Conservation (phyloP, 2,888 invertebrate species). For the Muschampia plurimacula region DNA sequence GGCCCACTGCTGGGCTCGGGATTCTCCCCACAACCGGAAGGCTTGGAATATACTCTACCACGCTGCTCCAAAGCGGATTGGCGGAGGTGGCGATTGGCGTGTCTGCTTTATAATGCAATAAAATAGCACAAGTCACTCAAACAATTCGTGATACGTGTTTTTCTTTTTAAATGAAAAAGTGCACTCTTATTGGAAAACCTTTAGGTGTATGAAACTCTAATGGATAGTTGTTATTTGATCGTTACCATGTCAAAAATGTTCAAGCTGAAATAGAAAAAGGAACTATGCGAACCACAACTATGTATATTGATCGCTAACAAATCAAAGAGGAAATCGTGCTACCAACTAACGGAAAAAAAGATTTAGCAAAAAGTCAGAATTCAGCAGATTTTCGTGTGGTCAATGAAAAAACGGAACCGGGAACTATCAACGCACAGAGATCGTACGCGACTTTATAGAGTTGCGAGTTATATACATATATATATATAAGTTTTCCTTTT, state of each 20-base stretch:
- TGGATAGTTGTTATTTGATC: background rate
- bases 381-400: constrained; percentile 65
- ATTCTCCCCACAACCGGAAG: too few species aligned
- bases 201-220: too few species aligned
- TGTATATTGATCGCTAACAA: constrained; percentile 17
- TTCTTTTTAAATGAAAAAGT: too few species aligned
- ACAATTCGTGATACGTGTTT: too few species aligned
- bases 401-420: constrained; percentile 57
- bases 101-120: too few species aligned
- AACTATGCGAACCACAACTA: constrained; percentile 8
- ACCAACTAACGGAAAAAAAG: constrained; percentile 21
- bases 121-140: too few species aligned
- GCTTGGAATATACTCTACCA: too few species aligned
- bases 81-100: too few species aligned
- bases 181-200: too few species aligned
- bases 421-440: constrained; percentile 59
- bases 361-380: constrained; percentile 29
- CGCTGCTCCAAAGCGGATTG: too few species aligned
- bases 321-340: constrained; percentile 26
- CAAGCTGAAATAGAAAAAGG: constrained; percentile 7
- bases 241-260: background rate
- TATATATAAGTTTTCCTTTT: background rate
- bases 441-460: constrained; percentile 50
- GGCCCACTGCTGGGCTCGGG: too few species aligned
- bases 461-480: constrained; percentile 19